Percentiles rank a stretch among this genome's conserved stretches.
Evolutionary conservation across 2,113 vertebrate genomes (phyloP).

Genomic region (Lophura nycthemera): DNA sequence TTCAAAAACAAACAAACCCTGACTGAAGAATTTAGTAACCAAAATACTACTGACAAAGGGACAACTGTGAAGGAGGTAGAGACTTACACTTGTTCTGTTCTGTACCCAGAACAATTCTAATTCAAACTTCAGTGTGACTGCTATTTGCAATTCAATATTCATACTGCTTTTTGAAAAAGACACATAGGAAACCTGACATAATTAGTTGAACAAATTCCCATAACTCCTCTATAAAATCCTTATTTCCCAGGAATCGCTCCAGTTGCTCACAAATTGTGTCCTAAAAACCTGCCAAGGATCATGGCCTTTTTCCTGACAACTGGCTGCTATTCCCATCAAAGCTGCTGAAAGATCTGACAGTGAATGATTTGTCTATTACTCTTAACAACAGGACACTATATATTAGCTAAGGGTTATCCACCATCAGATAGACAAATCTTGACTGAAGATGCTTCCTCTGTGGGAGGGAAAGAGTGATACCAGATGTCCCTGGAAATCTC

Average conservation of each 20-base stretch:
- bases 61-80: neutral
- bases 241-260: constrained; percentile 1
- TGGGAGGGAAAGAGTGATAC: neutral
- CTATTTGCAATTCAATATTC: neutral
- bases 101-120: neutral
- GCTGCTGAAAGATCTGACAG: constrained; percentile 3
- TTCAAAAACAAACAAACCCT: neutral
- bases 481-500: neutral
- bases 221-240: neutral
- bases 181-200: neutral
- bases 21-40: neutral
- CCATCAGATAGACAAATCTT: neutral
- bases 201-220: neutral
- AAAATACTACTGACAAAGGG: neutral
- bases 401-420: neutral
- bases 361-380: neutral
- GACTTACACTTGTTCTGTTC: neutral
- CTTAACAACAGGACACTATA: neutral
- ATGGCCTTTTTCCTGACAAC: neutral
- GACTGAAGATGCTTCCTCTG: neutral
- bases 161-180: neutral
- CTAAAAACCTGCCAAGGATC: neutral
- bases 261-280: neutral
- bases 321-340: neutral
- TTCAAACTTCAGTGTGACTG: neutral